These are phyloP conservation scores for Drosophila neutralis DNA, from an alignment of 2,888 invertebrate genomes.

Conservation along the genomic window DNA sequence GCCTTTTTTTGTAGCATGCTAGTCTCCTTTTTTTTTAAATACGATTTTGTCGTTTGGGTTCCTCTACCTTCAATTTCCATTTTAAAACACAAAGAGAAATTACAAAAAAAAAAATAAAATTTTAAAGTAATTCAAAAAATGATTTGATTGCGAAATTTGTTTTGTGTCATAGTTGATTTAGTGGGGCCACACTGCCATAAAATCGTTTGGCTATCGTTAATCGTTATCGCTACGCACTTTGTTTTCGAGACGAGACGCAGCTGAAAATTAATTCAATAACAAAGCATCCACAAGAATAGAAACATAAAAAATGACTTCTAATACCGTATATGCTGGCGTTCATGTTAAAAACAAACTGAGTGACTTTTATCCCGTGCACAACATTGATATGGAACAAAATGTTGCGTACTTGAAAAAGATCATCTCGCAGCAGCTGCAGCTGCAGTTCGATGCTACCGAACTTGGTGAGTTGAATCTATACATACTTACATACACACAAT, in stretches of 20 bases:
- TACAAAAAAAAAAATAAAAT: constrained; percentile 4
- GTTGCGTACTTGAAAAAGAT: constrained; percentile 86
- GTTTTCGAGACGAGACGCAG: constrained; percentile 38
- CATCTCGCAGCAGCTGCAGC: constrained; percentile 85
- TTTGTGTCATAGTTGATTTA: neutral
- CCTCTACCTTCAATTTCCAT: constrained; percentile 12
- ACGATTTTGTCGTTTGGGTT: constrained; percentile 35
- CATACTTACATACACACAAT: constrained; percentile 2
- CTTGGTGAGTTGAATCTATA: constrained; percentile 86
- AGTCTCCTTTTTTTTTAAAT: neutral
- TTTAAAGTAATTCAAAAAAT: constrained; percentile 17
- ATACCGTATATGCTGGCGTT: constrained; percentile 85
- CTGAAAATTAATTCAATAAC: constrained; percentile 51
- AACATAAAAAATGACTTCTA: constrained; percentile 25
- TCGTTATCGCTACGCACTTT: constrained; percentile 37
- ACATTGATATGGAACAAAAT: constrained; percentile 86
- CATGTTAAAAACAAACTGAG: constrained; percentile 86
- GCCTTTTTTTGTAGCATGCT: neutral
- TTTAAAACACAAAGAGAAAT: neutral
- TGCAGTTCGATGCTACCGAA: constrained; percentile 85
- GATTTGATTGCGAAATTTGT: neutral
- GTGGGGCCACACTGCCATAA: constrained; percentile 35
- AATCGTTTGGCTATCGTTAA: constrained; percentile 26
- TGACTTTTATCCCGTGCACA: constrained; percentile 86
- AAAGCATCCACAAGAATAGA: constrained; percentile 23